Base-by-base conservation (phyloP, 2,797 vertebrate species). In the Sarcophilus harrisii region DNA sequence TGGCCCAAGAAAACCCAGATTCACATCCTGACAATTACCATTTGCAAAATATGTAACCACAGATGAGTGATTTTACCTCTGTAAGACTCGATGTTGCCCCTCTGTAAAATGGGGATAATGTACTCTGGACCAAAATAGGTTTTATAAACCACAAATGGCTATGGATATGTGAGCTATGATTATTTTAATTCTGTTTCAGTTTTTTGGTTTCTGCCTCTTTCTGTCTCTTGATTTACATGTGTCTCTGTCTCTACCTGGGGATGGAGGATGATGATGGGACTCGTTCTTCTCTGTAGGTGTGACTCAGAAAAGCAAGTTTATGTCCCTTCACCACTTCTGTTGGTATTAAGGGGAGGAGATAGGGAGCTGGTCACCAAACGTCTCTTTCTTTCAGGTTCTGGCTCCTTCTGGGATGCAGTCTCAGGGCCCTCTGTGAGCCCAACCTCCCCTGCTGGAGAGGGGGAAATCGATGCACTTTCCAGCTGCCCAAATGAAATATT, bases 401-500 rank as follows among this genome's bases (percentile, higher is more conserved):
- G 94, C 89, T 96, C 94, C 13, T 91, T 89, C 92, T 87, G 96
- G 6, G 73, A 32, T 93, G 32, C 55, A 95, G 60, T 38, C 49
- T 59, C 92, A 24, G 0, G 54, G 57, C 60, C 95, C 73, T 91
- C 58, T 3, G 28, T 91, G 10, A 91, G 38, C 49, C 38, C 62
- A 81, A 95, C 24, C 59, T 94, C 66, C 91, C 12, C n/a, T 60
- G 30, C 24, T 73, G 73, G 91, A 90, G 87, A 91, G 73, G 27
- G 54, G 58, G 49, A 32, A 0, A 97, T 98, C 97, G 4, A 98
- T 97, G 95, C 91, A 96, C 97, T 98, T 97, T 97, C 96, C 96
- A 97, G 97, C 95, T 94, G 95, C 94, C 98, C 97, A 98, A 98
- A 98, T 98, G 97, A 98, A 98, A 98, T 98, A 98, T 98, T 98